Percentiles rank a stretch among this genome's conserved stretches.
Evolutionary conservation across 2,113 vertebrate genomes (phyloP).

Genomic region (Oriolus oriolus): DNA sequence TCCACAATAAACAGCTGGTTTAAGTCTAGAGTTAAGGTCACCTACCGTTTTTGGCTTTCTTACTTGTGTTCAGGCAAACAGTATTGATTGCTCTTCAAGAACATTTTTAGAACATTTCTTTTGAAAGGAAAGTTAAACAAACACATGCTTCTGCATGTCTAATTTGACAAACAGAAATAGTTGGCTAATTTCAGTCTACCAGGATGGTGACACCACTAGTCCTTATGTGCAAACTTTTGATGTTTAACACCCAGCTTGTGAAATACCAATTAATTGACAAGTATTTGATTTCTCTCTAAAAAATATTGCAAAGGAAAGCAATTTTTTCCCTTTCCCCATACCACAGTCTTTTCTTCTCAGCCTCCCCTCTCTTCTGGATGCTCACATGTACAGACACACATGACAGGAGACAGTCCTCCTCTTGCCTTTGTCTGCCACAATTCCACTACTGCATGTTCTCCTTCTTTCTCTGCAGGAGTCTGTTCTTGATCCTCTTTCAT

Average conservation of each 20-base stretch:
- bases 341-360: neutral
- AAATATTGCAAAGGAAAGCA: neutral
- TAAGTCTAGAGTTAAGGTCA: neutral
- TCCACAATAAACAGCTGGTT: neutral
- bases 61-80: neutral
- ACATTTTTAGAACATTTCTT: neutral
- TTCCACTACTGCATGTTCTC: neutral
- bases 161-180: neutral
- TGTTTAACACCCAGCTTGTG: neutral
- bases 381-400: rapidly evolving
- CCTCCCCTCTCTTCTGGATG: neutral
- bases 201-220: neutral
- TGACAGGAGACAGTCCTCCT: neutral
- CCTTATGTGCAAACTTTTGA: neutral
- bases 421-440: neutral
- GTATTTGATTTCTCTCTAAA: neutral
- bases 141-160: neutral
- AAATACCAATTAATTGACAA: neutral
- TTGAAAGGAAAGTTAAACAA: neutral
- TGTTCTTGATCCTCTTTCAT: neutral
- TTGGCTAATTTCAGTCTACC: neutral
- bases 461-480: neutral
- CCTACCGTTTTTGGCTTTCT: neutral
- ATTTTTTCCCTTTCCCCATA: neutral
- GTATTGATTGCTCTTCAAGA: neutral